phyloP scores from a whole-genome alignment of 2,888 invertebrate species.

The Lepidonotus clava region DNA sequence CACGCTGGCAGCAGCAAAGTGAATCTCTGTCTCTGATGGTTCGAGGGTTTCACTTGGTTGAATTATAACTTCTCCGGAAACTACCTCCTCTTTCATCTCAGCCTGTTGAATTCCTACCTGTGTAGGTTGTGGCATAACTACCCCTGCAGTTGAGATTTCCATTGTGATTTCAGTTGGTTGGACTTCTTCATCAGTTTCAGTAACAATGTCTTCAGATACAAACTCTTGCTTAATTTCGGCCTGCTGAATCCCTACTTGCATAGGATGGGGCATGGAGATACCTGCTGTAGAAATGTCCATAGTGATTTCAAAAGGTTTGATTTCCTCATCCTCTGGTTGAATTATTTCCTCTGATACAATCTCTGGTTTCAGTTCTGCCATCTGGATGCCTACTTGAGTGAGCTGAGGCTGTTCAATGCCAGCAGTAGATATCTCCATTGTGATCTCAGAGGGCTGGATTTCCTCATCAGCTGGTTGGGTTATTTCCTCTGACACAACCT shows the following conservation, averaged over 20 bases:
- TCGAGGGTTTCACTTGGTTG: not conserved
- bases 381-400: conserved; percentile 48
- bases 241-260: conserved; percentile 7
- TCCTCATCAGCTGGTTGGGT: conserved; percentile 27
- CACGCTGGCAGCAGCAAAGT: not conserved
- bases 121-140: conserved; percentile 19
- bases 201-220: conserved; percentile 46
- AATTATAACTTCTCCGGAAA: conserved; percentile 30
- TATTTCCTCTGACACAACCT: conserved; percentile 32
- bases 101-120: not conserved
- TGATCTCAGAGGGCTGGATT: conserved; percentile 55
- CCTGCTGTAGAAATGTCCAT: conserved; percentile 26
- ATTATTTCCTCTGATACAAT: conserved; percentile 46
- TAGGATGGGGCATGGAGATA: not conserved
- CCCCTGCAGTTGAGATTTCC: conserved; percentile 55
- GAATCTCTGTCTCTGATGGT: not conserved
- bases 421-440: conserved; percentile 55
- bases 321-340: conserved; percentile 4
- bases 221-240: conserved; percentile 52
- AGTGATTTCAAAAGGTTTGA: conserved; percentile 40
- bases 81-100: conserved; percentile 34
- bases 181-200: conserved; percentile 42
- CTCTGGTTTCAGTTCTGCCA: conserved; percentile 49
- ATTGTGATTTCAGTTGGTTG: conserved; percentile 52
- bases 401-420: conserved; percentile 22